Evolutionary conservation across 2,888 invertebrate genomes (phyloP), one percentile per base, ranked within the genome.

Genomic region (Cyclophora punctaria): DNA sequence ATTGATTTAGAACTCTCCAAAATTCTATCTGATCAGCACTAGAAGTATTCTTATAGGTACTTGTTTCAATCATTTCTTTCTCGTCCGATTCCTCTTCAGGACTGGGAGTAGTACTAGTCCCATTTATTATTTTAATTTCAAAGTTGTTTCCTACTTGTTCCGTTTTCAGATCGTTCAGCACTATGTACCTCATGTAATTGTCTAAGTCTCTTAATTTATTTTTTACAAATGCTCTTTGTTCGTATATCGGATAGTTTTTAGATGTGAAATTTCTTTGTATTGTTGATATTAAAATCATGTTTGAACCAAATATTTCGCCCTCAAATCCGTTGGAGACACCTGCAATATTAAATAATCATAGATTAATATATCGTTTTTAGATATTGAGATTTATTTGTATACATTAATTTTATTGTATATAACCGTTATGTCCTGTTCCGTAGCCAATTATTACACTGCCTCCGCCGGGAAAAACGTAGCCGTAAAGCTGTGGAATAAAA

Each of bases 401-500:
- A 7, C 7, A 20, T 7, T 44, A 46, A 40, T 48, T 3, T 20
- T 5, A 20, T 50, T 37, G n/a, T 35, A 35, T 5, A 4, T 42
- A 42, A 84, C 93, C 91, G 62, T 90, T 90, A 63, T 91, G 90
- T n/a, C 91, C 90, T 59, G 91, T 91, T 60, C 93, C 93, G 71
- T 93, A 93, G 33, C 93, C 93, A n/a, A 93, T 79, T 5, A 93
- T 92, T 4, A 93, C 74, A 62, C 92, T 92, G 5, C 93, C 93
- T 3, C 89, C 89, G 34, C 84, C 83, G 4, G 92, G 90, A 51
- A 93, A 80, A 46, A 86, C 75, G 48, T 85, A 80, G 2, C 90
- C 90, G 44, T 75, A 66, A 45, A 91, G 77, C 93, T 93, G 82
- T 48, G 90, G 90, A 53, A 64, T 55, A 56, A 53, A 51, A 46